Base-by-base conservation (phyloP, 2,888 invertebrate species). In the Nemapogon koenigi region DNA sequence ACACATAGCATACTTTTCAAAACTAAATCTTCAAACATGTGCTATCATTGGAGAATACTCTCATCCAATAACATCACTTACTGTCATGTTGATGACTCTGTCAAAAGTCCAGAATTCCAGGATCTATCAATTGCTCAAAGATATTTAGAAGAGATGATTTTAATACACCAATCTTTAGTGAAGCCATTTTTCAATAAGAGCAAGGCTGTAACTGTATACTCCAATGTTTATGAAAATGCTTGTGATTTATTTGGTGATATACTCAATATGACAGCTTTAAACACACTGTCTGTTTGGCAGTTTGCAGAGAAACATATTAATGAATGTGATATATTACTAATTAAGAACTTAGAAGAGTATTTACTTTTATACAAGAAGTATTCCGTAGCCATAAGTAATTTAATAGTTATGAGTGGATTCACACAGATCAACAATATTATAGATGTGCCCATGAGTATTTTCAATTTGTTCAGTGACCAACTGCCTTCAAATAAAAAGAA, bases 401-500 rank as follows among this genome's bases (percentile, higher is more conserved):
- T 89, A 44, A 85, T 86, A 53, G 86, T 88, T 48, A 78, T 89
- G 44, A 84, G 86, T 53, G 90, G 89, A 22, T 88, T 89, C 53
- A 57, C 72, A 29, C 83, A 86, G 49, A 85, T 89, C 39, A 82
- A 85, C 44, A 82, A 79, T 59, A 56, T 84, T 37, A 73, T 89
- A 42, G 86, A 87, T 51, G 72, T 85, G 35, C 82, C 84, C 15
- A 73, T 76, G 45, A 68, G 67, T 57, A 56, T 85, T 49, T 75
- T 76, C 52, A 78, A 78, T 54, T 67, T 82, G 48, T 84, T 84
- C 56, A 72, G 72, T 47, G 81, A 83, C 52, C 81, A 81, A 50
- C 60, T 83, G 25, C 83, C 83, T 35, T 59, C 69, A 15, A 76
- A 76, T 48, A 83, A 81, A 49, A 70, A 73, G 46, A 81, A 78